phyloP scores from a whole-genome alignment of 2,888 invertebrate species.

The Molorchus minor region DNA sequence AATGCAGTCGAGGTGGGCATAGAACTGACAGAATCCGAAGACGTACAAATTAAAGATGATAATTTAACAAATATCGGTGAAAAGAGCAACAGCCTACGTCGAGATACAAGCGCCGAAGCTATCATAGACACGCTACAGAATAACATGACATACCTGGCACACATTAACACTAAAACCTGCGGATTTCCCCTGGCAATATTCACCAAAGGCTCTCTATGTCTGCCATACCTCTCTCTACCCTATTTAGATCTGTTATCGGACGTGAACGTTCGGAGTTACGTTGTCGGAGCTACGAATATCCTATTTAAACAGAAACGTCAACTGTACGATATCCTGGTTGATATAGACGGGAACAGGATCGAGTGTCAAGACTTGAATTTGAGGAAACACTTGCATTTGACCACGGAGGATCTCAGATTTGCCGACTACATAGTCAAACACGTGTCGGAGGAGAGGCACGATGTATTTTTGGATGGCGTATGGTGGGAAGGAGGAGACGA shows the following conservation, averaged over 20 bases:
- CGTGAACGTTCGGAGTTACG: slow-evolving; percentile 83
- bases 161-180: slow-evolving; percentile 76
- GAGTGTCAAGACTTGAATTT: slow-evolving; percentile 83
- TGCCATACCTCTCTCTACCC: slow-evolving; percentile 95
- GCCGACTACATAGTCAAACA: slow-evolving; percentile 90
- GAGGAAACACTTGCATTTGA: slow-evolving; percentile 83
- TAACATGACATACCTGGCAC: slow-evolving; percentile 70
- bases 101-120: slow-evolving; percentile 76
- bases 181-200: slow-evolving; percentile 78
- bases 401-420: slow-evolving; percentile 95
- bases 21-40: slow-evolving; percentile 59
- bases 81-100: slow-evolving; percentile 67
- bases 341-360: slow-evolving; percentile 78
- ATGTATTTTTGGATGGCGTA: slow-evolving; percentile 76
- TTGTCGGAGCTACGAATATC: slow-evolving; percentile 98
- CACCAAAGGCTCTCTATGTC: slow-evolving; percentile 77
- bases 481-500: slow-evolving; percentile 94
- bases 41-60: slow-evolving; percentile 40
- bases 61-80: slow-evolving; percentile 38
- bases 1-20: slow-evolving; percentile 53
- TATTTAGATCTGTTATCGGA: slow-evolving; percentile 92
- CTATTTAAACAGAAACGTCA: slow-evolving; percentile 95
- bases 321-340: slow-evolving; percentile 90
- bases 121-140: slow-evolving; percentile 69
- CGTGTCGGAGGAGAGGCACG: slow-evolving; percentile 71